Evolutionary conservation across 2,113 vertebrate genomes (phyloP), one percentile per base, ranked within the genome.

Genomic region (Stictonetta naevosa): DNA sequence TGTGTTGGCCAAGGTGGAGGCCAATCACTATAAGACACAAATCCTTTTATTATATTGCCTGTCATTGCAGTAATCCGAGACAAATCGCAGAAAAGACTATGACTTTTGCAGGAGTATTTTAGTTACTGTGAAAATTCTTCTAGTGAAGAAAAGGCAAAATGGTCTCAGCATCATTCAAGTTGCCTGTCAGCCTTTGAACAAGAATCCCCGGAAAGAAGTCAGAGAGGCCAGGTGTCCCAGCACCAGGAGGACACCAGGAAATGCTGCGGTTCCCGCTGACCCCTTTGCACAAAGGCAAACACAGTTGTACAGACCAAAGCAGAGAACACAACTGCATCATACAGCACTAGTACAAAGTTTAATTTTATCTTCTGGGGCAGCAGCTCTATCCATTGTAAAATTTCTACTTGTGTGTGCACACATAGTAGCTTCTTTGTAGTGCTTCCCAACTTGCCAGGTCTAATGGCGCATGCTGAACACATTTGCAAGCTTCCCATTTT

Each of bases 51-150:
- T 94, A 88, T 60, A 84, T 46, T 67, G 80, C 73, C 26, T 92
- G 83, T 94, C 64, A 84, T 18, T 86, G 69, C 66, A 58, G 77
- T 92, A 96, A 97, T 95, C 86, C 86, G 86, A 93, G 73, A 86
- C 73, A 95, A 88, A 84, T 90, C 88, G 93, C 66, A 55, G 76
- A 68, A 84, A 88, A 90, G 26, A 69, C 83, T 84, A 55, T 78
- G 73, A 74, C 28, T 87, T 95, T 63, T 72, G 56, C 48, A 56
- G 29, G 64, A 86, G 52, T 83, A 83, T 95, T 93, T 92, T 63
- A 88, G 76, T 90, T 18, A 1, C 72, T 71, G 68, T 25, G 53
- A 90, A 95, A 88, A 88, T 93, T 68, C 82, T 79, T 68, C 85
- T 66, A 64, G 55, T 46, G 58, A 96, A 79, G 78, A 93, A 91